Evolutionary conservation across 2,113 vertebrate species (phyloP).

Genomic region (Setophaga kirtlandii): DNA sequence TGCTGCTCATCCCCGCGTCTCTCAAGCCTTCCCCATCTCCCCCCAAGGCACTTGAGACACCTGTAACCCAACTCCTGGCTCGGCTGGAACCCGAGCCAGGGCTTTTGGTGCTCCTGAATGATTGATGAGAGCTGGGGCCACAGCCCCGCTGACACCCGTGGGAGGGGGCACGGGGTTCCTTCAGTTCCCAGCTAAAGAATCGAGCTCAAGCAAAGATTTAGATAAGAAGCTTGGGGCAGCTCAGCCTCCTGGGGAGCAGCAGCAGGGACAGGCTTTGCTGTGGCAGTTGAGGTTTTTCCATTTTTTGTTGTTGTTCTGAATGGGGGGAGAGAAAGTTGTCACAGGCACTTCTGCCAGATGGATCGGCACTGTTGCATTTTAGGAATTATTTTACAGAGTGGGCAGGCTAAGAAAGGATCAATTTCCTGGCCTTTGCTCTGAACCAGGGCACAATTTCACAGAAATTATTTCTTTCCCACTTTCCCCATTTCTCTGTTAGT

Average conservation of each 20-base stretch:
- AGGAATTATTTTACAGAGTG: neutral
- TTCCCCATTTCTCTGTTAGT: neutral
- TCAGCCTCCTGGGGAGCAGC: neutral
- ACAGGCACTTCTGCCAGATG: neutral
- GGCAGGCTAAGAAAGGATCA: fast-evolving
- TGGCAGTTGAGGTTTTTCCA: neutral
- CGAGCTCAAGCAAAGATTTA: slow-evolving; percentile 31
- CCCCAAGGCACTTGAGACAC: neutral
- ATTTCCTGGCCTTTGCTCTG: neutral
- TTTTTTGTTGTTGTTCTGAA: neutral
- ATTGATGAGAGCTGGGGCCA: neutral
- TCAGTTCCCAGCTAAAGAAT: neutral
- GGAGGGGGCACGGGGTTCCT: neutral
- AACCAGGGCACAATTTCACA: neutral
- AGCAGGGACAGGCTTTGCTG: neutral
- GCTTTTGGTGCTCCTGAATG: slow-evolving; percentile 34
- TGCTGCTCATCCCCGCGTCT: neutral
- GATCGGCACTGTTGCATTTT: neutral
- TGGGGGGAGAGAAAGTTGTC: neutral
- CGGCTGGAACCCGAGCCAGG: neutral
- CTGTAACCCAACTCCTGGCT: neutral
- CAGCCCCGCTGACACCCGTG: neutral
- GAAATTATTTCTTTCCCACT: neutral
- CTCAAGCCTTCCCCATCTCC: neutral
- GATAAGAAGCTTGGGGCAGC: slow-evolving; percentile 52